These are phyloP conservation scores for Solea senegalensis DNA, from an alignment of 2,113 vertebrate species.

Conservation along the genomic window DNA sequence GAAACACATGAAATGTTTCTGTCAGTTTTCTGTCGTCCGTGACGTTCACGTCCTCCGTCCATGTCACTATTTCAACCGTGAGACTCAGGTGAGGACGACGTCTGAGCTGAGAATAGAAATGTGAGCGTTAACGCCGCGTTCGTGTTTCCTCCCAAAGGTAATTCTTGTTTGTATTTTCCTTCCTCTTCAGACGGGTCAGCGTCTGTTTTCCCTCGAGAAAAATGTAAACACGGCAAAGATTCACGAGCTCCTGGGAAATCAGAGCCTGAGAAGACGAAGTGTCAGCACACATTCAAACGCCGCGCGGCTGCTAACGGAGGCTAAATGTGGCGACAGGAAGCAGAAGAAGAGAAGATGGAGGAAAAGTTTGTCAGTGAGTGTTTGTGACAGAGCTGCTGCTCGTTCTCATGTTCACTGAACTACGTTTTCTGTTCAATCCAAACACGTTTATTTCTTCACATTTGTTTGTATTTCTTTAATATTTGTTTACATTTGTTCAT, in stretches of 20 bases:
- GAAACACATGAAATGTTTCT: too few species aligned
- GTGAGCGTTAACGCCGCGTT: neutral
- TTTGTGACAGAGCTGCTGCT: conserved; percentile 24
- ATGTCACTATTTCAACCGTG: too few species aligned
- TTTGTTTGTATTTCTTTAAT: neutral
- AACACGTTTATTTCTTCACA: neutral
- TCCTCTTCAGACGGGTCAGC: conserved; percentile 56
- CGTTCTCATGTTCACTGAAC: conserved; percentile 14
- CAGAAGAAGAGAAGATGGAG: too few species aligned
- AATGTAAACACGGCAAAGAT: conserved; percentile 73
- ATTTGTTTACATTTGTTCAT: too few species aligned
- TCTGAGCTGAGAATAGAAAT: conserved; percentile 34
- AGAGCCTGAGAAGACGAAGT: conserved; percentile 57
- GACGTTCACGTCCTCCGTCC: too few species aligned
- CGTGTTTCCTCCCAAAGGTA: conserved; percentile 7
- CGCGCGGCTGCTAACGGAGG: conserved; percentile 35
- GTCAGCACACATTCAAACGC: conserved; percentile 64
- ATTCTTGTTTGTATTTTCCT: conserved; percentile 46
- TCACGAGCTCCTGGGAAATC: conserved; percentile 66
- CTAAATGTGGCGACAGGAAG: conserved; percentile 25
- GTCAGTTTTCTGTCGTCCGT: too few species aligned
- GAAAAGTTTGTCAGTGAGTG: conserved; percentile 28
- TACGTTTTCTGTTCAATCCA: conserved; percentile 1
- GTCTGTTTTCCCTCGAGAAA: conserved; percentile 60
- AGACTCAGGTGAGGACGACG: too few species aligned